These are phyloP conservation scores for Mamestra configurata DNA, from an alignment of 1,140 invertebrate species.

Conservation along the genomic window DNA sequence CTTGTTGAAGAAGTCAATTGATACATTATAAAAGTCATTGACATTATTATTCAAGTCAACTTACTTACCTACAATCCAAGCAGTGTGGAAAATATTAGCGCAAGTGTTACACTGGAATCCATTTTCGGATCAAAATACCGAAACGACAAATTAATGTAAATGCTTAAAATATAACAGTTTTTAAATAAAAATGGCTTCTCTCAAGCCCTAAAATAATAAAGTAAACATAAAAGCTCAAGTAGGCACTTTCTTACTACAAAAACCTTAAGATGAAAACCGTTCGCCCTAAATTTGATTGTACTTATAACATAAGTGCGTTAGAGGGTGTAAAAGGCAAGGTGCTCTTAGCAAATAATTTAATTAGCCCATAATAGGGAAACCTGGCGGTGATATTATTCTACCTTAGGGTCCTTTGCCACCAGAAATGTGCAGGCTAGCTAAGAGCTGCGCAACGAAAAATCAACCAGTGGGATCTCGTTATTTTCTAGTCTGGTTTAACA, in stretches of 20 bases:
- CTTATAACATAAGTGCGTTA: constrained; percentile 23
- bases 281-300: constrained; percentile 35
- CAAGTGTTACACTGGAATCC: too few species aligned
- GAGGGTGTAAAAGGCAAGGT: constrained; percentile 2
- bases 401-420: not conserved
- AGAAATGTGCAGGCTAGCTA: too few species aligned
- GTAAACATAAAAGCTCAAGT: not conserved
- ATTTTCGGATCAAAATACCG: too few species aligned
- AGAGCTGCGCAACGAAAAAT: too few species aligned
- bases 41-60: too few species aligned
- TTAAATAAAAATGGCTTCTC: not conserved
- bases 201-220: not conserved
- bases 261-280: constrained; percentile 8
- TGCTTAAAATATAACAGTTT: too few species aligned
- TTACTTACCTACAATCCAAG: too few species aligned
- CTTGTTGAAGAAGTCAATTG: not conserved
- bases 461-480: too few species aligned
- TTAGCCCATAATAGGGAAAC: constrained; percentile 34
- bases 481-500: too few species aligned
- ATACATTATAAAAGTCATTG: too few species aligned
- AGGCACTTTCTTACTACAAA: not conserved
- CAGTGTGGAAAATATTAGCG: too few species aligned
- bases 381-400: constrained; percentile 20
- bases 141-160: too few species aligned
- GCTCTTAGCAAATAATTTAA: constrained; percentile 39